Conservation (phyloP, 2,888 invertebrate genomes). For the Sthenelais limicola region DNA sequence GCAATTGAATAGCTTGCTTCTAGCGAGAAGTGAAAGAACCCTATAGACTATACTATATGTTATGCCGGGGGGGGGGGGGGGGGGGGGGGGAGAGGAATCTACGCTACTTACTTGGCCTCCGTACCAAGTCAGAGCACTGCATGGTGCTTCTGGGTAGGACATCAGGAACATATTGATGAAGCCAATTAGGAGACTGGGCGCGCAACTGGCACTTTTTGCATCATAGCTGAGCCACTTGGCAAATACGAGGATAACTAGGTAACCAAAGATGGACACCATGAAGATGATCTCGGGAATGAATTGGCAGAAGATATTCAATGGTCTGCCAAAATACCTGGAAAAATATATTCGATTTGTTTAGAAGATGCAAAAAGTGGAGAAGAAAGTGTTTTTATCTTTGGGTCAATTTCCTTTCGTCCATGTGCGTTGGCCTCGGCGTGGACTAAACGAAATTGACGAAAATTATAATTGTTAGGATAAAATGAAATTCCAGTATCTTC, state of each 20-base stretch:
- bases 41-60: too few species aligned
- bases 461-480: too few species aligned
- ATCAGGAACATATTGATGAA: slow-evolving; percentile 73
- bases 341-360: too few species aligned
- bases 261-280: slow-evolving; percentile 91
- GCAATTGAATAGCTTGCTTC: too few species aligned
- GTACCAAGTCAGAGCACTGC: slow-evolving; percentile 50
- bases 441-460: too few species aligned
- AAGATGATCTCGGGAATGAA: slow-evolving; percentile 98
- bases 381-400: too few species aligned
- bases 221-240: slow-evolving; percentile 91
- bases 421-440: too few species aligned
- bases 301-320: slow-evolving; percentile 87
- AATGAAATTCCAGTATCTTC: too few species aligned
- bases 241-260: slow-evolving; percentile 95
- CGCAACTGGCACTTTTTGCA: slow-evolving; percentile 78
- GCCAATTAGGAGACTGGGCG: slow-evolving; percentile 95
- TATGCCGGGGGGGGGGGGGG: not conserved
- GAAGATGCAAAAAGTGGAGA: too few species aligned
- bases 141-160: slow-evolving; percentile 55
- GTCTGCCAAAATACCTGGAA: slow-evolving; percentile 66
- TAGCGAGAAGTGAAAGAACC: too few species aligned
- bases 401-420: too few species aligned
- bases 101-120: slow-evolving; percentile 49
- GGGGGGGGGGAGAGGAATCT: not conserved